phyloP scores from a whole-genome alignment of 1,140 invertebrate species.

The Drosophila baimaii region DNA sequence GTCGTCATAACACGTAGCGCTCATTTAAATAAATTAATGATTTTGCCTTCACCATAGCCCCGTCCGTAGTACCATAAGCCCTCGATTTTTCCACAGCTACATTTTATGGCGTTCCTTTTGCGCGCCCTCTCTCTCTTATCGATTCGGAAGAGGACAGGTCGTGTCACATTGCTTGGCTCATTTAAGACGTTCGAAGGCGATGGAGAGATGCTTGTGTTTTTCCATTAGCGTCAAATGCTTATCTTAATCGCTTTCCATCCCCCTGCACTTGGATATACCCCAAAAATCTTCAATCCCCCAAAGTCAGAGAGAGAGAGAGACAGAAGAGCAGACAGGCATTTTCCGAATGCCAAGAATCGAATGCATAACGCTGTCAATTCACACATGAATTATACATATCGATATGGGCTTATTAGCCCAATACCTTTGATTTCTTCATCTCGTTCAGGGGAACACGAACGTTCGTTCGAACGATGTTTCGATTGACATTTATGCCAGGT shows the following conservation, averaged over 20 bases:
- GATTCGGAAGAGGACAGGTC: constrained; percentile 61
- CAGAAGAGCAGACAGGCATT: no score
- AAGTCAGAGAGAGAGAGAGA: not conserved
- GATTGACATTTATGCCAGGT: constrained; percentile 16
- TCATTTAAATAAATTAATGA: constrained; percentile 80
- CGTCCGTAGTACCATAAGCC: not conserved
- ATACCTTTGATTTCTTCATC: constrained; percentile 42
- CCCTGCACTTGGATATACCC: constrained; percentile 12
- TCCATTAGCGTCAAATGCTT: constrained; percentile 66
- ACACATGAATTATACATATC: constrained; percentile 66
- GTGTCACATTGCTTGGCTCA: constrained; percentile 68
- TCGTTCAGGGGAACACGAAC: not conserved
- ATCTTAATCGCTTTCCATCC: constrained; percentile 71
- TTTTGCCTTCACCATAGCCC: constrained; percentile 31
- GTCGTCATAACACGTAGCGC: constrained; percentile 67
- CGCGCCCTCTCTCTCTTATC: constrained; percentile 46
- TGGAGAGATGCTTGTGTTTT: constrained; percentile 21
- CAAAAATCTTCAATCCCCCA: not conserved
- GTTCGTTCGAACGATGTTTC: not conserved
- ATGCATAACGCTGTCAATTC: constrained; percentile 44
- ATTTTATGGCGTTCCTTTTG: constrained; percentile 64
- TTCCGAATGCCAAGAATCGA: constrained; percentile 5
- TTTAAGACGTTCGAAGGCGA: constrained; percentile 46
- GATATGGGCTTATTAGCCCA: constrained; percentile 54
- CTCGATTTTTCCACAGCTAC: constrained; percentile 43